Percentiles rank a stretch among this genome's conserved stretches.
Evolutionary conservation across 1,140 invertebrate species (phyloP).

Genomic region (Neoseiulus cucumeris): DNA sequence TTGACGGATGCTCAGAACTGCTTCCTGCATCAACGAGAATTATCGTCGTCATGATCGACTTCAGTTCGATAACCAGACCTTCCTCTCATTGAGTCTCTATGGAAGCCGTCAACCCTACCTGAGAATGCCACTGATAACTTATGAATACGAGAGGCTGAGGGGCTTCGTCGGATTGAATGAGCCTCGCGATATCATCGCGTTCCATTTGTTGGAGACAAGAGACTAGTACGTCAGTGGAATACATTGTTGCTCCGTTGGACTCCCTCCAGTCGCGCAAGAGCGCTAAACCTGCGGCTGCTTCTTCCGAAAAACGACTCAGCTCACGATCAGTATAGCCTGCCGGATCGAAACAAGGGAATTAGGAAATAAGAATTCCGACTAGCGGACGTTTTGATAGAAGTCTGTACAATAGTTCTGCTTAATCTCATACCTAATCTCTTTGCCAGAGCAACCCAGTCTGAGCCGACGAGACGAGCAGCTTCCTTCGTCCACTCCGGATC

Average conservation of each 20-base stretch:
- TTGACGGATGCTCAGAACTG: constrained; percentile 23
- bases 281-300: constrained; percentile 28
- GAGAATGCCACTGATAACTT: constrained; percentile 31
- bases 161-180: constrained; percentile 26
- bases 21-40: constrained; percentile 13
- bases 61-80: not conserved
- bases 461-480: constrained; percentile 29
- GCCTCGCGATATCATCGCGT: constrained; percentile 27
- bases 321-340: constrained; percentile 28
- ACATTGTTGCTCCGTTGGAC: constrained; percentile 29
- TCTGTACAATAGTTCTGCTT: not conserved
- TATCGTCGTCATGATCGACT: too few species aligned
- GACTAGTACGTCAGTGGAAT: constrained; percentile 30
- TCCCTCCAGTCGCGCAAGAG: constrained; percentile 31
- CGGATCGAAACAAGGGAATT: not conserved
- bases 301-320: constrained; percentile 27
- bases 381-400: not conserved
- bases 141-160: constrained; percentile 30
- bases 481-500: constrained; percentile 25
- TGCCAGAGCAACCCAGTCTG: constrained; percentile 29
- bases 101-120: constrained; percentile 19
- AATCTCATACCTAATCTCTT: constrained; percentile 23
- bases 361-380: not conserved
- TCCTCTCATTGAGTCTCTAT: not conserved
- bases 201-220: constrained; percentile 28